Evolutionary conservation across 2,888 invertebrate genomes (phyloP), one percentile per base, ranked within the genome.

Genomic region (Carpatolechia fugitivella): DNA sequence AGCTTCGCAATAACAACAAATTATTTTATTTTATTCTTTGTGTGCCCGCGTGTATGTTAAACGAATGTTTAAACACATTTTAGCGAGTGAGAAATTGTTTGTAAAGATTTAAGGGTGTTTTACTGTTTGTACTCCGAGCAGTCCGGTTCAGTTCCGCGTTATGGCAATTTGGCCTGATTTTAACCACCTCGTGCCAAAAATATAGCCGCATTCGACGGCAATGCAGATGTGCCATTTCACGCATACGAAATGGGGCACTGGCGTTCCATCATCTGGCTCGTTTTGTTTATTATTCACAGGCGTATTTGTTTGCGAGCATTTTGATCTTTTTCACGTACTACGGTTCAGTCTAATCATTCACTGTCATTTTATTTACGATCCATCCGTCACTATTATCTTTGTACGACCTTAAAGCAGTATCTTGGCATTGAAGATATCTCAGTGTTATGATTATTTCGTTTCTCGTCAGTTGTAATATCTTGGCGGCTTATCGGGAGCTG

Each of bases 151-250:
- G 38, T 62, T 65, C 62, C 58, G 61, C 61, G 54, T 58, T 60
- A 58, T 55, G 51, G 55, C 44, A 54, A 59, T 72, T 74, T 76
- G 78, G 72, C 71, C 74, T 71, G 69, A 72, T 76, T 79, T 73
- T 69, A 70, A 74, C 69, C 70, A 60, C 61, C 66, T 61, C 66
- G 76, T 80, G 82, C 84, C 82, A 86, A 83, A 82, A 83, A 80
- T 77, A 80, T 65, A 65, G 61, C 71, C 67, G 75, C 74, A 72
- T 78, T 75, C 70, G 70, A 65, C 83, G 70, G 79, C 85, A 85
- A 73, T 87, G 85, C 85, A 86, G 85, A 85, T 85, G 83, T 79
- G 75, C 77, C 76, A 72, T 75, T 79, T 80, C 68, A 78, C 80
- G 77, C 80, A 75, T 79, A 75, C 73, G 69, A 82, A 83, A 74